Conservation (phyloP, 2,113 vertebrate genomes). For the Pachycephala philippinensis region DNA sequence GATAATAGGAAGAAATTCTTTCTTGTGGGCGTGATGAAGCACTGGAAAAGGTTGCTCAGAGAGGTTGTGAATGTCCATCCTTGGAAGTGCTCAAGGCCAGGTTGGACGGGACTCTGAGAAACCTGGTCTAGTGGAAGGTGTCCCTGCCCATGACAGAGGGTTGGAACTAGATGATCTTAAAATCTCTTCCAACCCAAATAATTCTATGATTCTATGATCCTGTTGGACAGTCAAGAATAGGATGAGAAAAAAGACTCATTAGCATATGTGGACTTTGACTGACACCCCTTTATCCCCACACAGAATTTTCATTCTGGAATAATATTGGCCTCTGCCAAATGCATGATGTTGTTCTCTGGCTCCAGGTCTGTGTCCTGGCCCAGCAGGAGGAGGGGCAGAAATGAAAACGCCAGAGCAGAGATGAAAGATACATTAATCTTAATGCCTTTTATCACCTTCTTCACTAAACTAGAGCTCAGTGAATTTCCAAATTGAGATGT, state of each 20-base stretch:
- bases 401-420: neutral
- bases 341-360: neutral
- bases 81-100: neutral
- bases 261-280: neutral
- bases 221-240: neutral
- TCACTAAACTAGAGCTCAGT: neutral
- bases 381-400: neutral
- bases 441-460: neutral
- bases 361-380: neutral
- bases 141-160: neutral
- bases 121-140: neutral
- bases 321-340: neutral
- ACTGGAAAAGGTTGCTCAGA: neutral
- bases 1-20: neutral
- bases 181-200: neutral
- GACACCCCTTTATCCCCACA: neutral
- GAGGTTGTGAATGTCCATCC: neutral
- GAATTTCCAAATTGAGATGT: slow-evolving; percentile 45
- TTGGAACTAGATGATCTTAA: neutral
- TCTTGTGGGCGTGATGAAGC: neutral
- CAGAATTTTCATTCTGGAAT: neutral
- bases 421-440: neutral
- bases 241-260: neutral
- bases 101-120: neutral
- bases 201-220: neutral